Percentiles rank a stretch among this genome's conserved stretches.
Conservation (phyloP, 1,140 invertebrate species). For the Chionoecetes opilio region DNA sequence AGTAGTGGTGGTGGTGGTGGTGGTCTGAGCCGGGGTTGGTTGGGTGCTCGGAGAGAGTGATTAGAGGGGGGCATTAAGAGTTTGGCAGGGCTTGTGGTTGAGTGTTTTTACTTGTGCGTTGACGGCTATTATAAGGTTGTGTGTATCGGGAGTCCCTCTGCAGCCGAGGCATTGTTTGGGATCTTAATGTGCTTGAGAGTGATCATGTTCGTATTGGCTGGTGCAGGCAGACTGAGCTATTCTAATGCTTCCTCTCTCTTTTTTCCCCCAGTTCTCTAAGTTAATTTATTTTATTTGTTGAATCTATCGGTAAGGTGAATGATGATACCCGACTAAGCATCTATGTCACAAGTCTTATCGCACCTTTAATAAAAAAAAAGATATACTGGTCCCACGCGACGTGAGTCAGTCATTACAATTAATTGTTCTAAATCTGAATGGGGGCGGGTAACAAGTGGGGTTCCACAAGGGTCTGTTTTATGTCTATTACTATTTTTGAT, state of each 20-base stretch:
- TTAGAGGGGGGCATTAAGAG: not conserved
- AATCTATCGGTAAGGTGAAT: not conserved
- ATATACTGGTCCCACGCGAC: too few relatives aligned
- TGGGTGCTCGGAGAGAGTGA: not conserved
- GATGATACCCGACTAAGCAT: not conserved
- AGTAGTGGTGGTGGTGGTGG: not conserved
- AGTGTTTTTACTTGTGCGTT: not conserved
- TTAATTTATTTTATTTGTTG: not conserved
- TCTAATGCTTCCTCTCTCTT: not conserved
- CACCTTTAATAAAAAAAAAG: not conserved
- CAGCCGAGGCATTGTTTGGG: too few relatives aligned
- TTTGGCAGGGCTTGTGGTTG: not conserved
- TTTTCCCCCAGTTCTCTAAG: too few relatives aligned
- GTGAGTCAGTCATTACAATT: too few relatives aligned
- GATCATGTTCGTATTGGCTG: not conserved
- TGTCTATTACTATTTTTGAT: too few relatives aligned
- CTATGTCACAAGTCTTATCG: not conserved
- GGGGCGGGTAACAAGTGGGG: too few relatives aligned
- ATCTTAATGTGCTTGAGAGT: too few relatives aligned
- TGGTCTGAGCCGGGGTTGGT: too few relatives aligned
- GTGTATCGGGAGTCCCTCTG: too few relatives aligned
- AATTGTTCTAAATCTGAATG: too few relatives aligned
- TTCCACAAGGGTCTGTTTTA: too few relatives aligned
- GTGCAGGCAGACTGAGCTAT: not conserved
- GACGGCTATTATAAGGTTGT: not conserved